Evolutionary conservation across 2,888 invertebrate species (phyloP), one percentile per base, ranked within the genome.

Genomic region (Dasypogon diadema): DNA sequence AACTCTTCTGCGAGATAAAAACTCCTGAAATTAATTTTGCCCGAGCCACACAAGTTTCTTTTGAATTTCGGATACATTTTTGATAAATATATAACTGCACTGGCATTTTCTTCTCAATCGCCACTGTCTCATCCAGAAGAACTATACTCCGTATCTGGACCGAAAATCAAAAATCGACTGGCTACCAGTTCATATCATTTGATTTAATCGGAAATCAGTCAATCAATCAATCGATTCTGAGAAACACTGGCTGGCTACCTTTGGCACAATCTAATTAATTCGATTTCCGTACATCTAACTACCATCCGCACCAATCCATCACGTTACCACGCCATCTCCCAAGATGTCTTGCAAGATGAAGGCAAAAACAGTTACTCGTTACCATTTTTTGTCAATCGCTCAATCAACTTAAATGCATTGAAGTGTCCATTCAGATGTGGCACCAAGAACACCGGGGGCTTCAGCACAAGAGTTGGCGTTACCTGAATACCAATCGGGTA

Each of bases 361-460:
- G 22, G 37, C 37, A 73, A 73, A 42, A 55, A 73, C 73, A 56
- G 73, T 73, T 73, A 73, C 56, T 73, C 56, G 73, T 73, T 73
- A 73, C 73, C 73, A 73, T 73, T 73, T 73, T 73, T 73, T 73
- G 73, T 73, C 73, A 73, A 73, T 56, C 73, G 73, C 73, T 73
- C 73, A 73, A 73, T 73, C 73, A 73, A 73, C 73, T 73, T 42
- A 42, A 73, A 55, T 73, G 73, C 73, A 73, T 73, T 73, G 73
- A 73, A 73, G 73, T 73, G 73, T 73, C 73, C 73, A 73, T 73
- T 73, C 73, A 73, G 73, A 73, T 73, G n/a, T 54, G 70, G 70
- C 70, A 70, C 70, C 70, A 54, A 70, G 70, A 70, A 70, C 70
- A 70, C 70, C 70, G 54, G 70, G 54, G 54, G 34, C 70, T 70